Base-by-base conservation (phyloP, 2,888 invertebrate genomes). In the Shargacucullia verbasci region DNA sequence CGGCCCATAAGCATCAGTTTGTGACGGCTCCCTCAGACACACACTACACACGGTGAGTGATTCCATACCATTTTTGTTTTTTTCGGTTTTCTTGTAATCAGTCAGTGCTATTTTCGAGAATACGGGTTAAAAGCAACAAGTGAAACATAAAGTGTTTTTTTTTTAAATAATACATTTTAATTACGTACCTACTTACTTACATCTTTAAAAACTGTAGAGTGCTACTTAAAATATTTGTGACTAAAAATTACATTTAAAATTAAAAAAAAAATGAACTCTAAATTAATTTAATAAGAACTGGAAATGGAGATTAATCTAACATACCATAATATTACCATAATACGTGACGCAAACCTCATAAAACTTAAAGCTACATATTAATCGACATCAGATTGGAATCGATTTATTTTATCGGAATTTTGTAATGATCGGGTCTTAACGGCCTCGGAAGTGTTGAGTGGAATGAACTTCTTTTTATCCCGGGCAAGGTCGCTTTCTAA, bases 401-500 rank as follows among this genome's bases (percentile, higher is more conserved):
- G 35, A 56, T 61, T 34, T 50, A 64, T 55, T 62, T 62, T 79
- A 34, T 53, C 55, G 61, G 45, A 61, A 70, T 73, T 73, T 67
- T 66, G 55, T 64, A 60, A 59, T 68, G 55, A 71, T 66, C 59
- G 59, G 54, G 54, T 65, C 41, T 61, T 54, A 47, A 48, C 68
- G 69, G 63, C 71, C 74, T 78, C 68, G 52, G 65, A 71, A 69
- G 73, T 79, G 64, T 66, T 53, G 87, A 82, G 91, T 81, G 86
- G 87, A 92, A 90, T 87, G 92, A 90, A 88, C 90, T 85, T 79
- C 79, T 81, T 73, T 81, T 76, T 74, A 76, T 76, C 69, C 67
- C 71, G 81, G 87, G 73, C 90, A 91, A 92, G 91, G 92, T 88
- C 90, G 73, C 92, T 93, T 93, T 92, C 93, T 92, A 88, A 80